Base-by-base conservation (phyloP, 2,888 invertebrate species). In the Cryptocephalus moraei region DNA sequence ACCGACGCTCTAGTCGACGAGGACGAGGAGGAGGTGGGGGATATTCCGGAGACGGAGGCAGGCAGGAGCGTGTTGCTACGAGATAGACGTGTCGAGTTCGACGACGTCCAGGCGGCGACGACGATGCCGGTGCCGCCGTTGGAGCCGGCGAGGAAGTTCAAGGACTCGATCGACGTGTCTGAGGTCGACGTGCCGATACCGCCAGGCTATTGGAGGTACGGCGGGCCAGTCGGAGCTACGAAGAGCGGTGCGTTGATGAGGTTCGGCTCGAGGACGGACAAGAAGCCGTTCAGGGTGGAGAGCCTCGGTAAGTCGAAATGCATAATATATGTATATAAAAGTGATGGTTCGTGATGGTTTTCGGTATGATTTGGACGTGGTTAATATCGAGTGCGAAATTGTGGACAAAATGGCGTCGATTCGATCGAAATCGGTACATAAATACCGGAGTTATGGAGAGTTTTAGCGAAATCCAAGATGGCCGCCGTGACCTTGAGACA, bases 191-290 rank as follows among this genome's bases (percentile, higher is more conserved):
- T 74, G 50, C 73, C 77, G 6, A 68, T 81, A 41, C 87, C 88
- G 11, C 78, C 81, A 39, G 85, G 88, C 36, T 76, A 79, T 60
- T 90, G 89, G 89, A 73, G 89, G 53, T 77, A 85, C 65, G 89
- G 87, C 2, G 69, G 76, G 50, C 74, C 79, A 42, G 6, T n/a
- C 2, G 78, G 78, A 66, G 72, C 76, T 8, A 82, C 82, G 65
- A 76, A 82, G 22, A 82, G 82, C 62, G 76, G 76, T 52, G 75
- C 91, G 56, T 73, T 89, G 47, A 71, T 91, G 61, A 73, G 90
- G 52, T 90, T 85, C 74, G 84, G 87, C 32, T 82, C 81, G 48
- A 79, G 78, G 67, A 76, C 80, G 58, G 91, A 91, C 64, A 83
- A 81, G 60, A 86, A 83, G 61, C 72, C 75, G 10, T 71, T 69